Evolutionary conservation across 2,797 vertebrate genomes (phyloP), one percentile per base, ranked within the genome.

Genomic region (Iguana delicatissima): DNA sequence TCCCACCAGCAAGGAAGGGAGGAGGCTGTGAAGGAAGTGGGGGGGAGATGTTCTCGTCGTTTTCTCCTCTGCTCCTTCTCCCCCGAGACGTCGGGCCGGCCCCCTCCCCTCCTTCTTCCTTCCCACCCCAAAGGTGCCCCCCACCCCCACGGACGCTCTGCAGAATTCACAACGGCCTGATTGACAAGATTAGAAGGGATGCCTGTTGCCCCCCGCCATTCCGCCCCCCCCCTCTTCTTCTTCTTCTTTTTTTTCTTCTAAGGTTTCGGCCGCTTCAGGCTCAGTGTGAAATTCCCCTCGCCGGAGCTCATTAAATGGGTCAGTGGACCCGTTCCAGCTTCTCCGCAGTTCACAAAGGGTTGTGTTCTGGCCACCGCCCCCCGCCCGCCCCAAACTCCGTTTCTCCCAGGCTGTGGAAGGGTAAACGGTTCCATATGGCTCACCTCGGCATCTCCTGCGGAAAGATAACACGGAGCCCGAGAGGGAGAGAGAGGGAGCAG

Each of bases 291-390:
- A 96, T 96, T 95, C 96, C 96, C 96, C 93, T 96, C 93, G 95
- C 96, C 92, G 95, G 96, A 95, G 95, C 95, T 96, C 96, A 96
- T 96, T 96, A 96, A 96, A 96, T 95, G 96, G 96, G 96, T 95
- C 96, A 96, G 94, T 94, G 96, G 96, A 94, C 77, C 84, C 77
- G 89, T 96, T 95, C 96, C 96, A 95, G 92, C 94, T 95, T 95
- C 95, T 95, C 95, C 84, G 95, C 95, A 93, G 94, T 95, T 96
- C 96, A 96, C 96, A 96, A 95, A 96, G 94, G 95, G 92, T 93
- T 89, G 96, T 93, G 94, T 92, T 94, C 92, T 93, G 95, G 94
- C 95, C 95, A 95, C 95, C 96, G 93, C 94, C 95, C 64, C 1
- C 26, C 9, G 8, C 67, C 67, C 9, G 5, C 67, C 67, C 95